Evolutionary conservation across 23 tunicate genomes (phyloP).

Genomic region (Halocynthia aurantium): DNA sequence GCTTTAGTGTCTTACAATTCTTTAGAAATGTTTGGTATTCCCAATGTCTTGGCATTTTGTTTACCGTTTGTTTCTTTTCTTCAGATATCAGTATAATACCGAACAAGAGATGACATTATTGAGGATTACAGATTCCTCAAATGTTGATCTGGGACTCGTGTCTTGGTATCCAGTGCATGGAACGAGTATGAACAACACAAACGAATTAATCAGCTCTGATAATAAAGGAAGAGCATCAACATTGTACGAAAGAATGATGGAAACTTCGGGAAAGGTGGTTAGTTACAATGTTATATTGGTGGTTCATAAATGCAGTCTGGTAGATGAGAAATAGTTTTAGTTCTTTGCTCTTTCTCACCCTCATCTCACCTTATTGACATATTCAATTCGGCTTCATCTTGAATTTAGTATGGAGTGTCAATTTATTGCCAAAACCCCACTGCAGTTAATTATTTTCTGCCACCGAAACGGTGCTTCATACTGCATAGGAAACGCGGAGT

Average conservation of each 20-base stretch:
- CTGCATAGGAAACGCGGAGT: too few species aligned
- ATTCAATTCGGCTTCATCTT: too few species aligned
- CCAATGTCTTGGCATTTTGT: too few species aligned
- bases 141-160: constrained; percentile 48
- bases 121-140: constrained; percentile 40
- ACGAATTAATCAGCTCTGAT: constrained; percentile 84
- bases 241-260: constrained; percentile 65
- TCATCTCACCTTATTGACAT: too few species aligned
- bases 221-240: constrained; percentile 91
- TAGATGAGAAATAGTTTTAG: background rate
- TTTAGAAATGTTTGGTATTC: too few species aligned
- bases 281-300: too few species aligned
- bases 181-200: constrained; percentile 88
- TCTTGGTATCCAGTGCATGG: constrained; percentile 94
- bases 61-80: too few species aligned
- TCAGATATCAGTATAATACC: constrained; percentile 72
- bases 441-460: too few species aligned
- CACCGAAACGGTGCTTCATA: too few species aligned
- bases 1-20: background rate
- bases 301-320: background rate
- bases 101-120: constrained; percentile 81
- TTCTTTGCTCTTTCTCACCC: background rate
- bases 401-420: too few species aligned
- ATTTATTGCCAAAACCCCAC: too few species aligned
- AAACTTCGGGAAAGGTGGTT: constrained; percentile 64